These are phyloP conservation scores for Bovichtus variegatus DNA, from an alignment of 2,797 vertebrate species.

Conservation along the genomic window DNA sequence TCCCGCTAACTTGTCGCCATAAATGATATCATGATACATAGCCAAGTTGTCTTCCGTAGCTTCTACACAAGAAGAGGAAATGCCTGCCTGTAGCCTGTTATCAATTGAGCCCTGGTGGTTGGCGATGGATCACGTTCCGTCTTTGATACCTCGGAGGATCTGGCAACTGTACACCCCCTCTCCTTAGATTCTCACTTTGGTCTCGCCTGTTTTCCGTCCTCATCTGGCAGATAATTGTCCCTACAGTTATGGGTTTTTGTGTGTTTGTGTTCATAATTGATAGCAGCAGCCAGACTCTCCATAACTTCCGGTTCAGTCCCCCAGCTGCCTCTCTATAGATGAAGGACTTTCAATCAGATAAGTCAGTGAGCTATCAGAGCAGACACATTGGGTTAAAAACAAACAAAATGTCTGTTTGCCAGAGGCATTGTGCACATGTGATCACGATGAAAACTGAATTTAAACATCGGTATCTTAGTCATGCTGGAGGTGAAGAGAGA, in stretches of 20 bases:
- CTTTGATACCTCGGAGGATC: conserved; percentile 73
- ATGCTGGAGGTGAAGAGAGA: background rate
- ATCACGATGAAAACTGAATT: background rate
- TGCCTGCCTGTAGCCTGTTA: conserved; percentile 66
- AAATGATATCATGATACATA: conserved; percentile 36
- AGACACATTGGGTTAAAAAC: background rate
- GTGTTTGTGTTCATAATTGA: conserved; percentile 68
- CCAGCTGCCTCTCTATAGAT: background rate
- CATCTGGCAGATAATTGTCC: conserved; percentile 80
- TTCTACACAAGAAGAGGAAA: conserved; percentile 55
- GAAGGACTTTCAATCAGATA: background rate
- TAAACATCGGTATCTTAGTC: background rate
- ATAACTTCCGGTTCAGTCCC: conserved; percentile 60
- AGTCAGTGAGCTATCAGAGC: conserved; percentile 1
- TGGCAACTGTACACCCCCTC: conserved; percentile 60
- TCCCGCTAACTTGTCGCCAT: conserved; percentile 1
- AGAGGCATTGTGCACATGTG: background rate
- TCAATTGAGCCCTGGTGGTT: conserved; percentile 70
- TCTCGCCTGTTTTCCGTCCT: conserved; percentile 71
- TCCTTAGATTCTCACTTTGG: conserved; percentile 57
- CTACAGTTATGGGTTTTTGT: conserved; percentile 62
- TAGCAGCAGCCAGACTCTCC: conserved; percentile 64
- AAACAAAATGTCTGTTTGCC: background rate
- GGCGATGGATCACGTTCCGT: conserved; percentile 62
- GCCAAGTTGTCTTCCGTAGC: conserved; percentile 23